phyloP scores from a whole-genome alignment of 2,113 vertebrate genomes.

The Gallinago paraguaiae region DNA sequence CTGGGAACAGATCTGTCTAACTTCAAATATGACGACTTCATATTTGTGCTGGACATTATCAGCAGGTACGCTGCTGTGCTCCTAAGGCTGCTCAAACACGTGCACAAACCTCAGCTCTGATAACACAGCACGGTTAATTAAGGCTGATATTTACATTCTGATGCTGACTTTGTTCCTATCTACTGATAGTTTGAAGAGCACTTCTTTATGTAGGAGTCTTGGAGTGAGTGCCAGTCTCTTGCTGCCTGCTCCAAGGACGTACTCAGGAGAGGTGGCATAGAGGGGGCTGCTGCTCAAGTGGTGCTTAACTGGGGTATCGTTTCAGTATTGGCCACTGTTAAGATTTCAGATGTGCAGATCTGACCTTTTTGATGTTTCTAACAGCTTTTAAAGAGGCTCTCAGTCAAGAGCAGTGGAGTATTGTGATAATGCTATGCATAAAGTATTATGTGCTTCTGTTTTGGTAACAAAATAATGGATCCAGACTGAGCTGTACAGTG shows the following conservation, averaged over 20 bases:
- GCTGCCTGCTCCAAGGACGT: background rate
- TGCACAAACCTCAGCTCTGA: background rate
- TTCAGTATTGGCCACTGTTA: background rate
- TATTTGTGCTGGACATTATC: slow-evolving; percentile 96
- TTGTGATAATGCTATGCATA: background rate
- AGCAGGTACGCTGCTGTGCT: slow-evolving; percentile 84
- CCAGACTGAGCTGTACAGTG: background rate
- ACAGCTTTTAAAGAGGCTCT: background rate
- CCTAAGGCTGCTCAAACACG: background rate
- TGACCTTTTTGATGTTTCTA: background rate
- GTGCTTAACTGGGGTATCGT: background rate
- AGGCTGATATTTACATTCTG: background rate
- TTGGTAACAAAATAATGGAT: background rate
- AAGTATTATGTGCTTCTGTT: background rate
- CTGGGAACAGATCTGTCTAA: slow-evolving; percentile 97
- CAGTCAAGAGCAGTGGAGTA: background rate
- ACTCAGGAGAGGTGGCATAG: background rate
- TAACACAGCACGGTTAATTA: background rate
- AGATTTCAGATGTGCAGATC: background rate
- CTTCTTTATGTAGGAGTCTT: background rate
- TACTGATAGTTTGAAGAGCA: background rate
- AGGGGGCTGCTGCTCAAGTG: background rate
- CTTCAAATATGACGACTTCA: slow-evolving; percentile 99
- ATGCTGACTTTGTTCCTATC: background rate
- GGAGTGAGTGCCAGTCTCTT: background rate